These are phyloP conservation scores for Stigmatopora argus DNA, from an alignment of 2,113 vertebrate species.

Conservation along the genomic window DNA sequence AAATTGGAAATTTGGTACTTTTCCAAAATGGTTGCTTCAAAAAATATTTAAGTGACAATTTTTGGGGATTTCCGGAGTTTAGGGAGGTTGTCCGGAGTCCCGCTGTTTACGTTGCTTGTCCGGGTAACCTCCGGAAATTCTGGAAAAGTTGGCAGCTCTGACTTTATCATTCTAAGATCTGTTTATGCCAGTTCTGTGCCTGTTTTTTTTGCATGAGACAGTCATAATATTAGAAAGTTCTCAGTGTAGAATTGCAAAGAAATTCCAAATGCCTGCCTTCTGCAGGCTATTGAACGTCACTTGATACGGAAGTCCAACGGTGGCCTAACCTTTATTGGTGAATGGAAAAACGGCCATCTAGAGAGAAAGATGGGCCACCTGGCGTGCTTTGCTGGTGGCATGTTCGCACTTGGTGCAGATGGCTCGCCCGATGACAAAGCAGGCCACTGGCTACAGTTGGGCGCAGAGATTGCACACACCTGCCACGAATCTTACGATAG, in stretches of 20 bases:
- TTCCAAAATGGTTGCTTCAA: no score
- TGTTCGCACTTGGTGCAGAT: slow-evolving; percentile 94
- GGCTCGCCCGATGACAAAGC: slow-evolving; percentile 92
- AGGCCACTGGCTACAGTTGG: slow-evolving; percentile 94
- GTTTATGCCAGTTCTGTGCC: neutral
- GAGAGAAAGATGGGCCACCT: slow-evolving; percentile 98
- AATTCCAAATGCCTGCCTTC: neutral
- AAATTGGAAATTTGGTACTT: no score
- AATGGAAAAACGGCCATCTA: slow-evolving; percentile 97
- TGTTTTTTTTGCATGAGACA: neutral
- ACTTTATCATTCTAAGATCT: neutral
- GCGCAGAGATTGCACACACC: slow-evolving; percentile 95
- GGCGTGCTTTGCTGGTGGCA: slow-evolving; percentile 95
- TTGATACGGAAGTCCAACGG: slow-evolving; percentile 92
- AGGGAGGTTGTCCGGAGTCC: no score
- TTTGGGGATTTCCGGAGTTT: no score
- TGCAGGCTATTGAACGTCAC: slow-evolving; percentile 94
- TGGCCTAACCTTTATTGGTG: slow-evolving; percentile 94
- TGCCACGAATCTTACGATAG: slow-evolving; percentile 97
- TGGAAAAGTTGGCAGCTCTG: no score
- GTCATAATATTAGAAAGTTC: neutral
- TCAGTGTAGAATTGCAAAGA: neutral
- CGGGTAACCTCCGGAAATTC: no score
- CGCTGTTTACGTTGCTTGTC: no score
- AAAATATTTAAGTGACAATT: no score